Base-by-base conservation (phyloP, 2,113 vertebrate genomes). In the Pseudopodoces humilis region DNA sequence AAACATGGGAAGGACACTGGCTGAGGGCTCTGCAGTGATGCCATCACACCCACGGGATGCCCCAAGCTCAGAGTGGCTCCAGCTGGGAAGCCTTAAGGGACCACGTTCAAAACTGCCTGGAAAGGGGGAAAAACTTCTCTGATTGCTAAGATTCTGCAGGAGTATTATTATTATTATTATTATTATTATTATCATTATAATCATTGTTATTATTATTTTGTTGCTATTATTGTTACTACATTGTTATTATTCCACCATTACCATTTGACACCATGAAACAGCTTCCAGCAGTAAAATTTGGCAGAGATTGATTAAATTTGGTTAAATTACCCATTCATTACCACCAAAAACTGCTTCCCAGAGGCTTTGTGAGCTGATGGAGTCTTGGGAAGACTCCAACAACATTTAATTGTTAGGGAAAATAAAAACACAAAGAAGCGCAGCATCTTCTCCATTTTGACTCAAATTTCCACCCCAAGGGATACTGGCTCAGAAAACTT, bases 31-130 rank as follows among this genome's bases (percentile, higher is more conserved):
- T 86, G 85, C 52, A 46, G 56, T 0, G 0, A 1, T 15, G 23
- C 11, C 24, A 9, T 2, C 11, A 1, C 31, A 9, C 4, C 79
- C 7, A 0, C 0, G 3, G 23, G 23, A 8, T 35, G 41, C 62
- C 44, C 67, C 0, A 0, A 60, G 10, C 60, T 20, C 8, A 1
- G 4, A 21, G 72, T 0, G 0, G 18, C 35, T 64, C 56, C 82
- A 25, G 27, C 41, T 14, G 50, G 50, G 23, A 43, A 59, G 15
- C 6, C 28, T 3, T 4, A 3, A 59, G 22, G 18, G 37, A 86
- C 4, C 31, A 13, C 0, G 1, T 37, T 70, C n/a, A 17, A 64
- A 68, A 27, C 9, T 22, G 47, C 2, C 11, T 0, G 8, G 30
- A 67, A 64, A 35, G 31, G 25, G 15, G 5, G 2, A 24, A 62